Evolutionary conservation across 2,888 invertebrate genomes (phyloP), one percentile per base, ranked within the genome.

Genomic region (Gnatocerus cornutus): DNA sequence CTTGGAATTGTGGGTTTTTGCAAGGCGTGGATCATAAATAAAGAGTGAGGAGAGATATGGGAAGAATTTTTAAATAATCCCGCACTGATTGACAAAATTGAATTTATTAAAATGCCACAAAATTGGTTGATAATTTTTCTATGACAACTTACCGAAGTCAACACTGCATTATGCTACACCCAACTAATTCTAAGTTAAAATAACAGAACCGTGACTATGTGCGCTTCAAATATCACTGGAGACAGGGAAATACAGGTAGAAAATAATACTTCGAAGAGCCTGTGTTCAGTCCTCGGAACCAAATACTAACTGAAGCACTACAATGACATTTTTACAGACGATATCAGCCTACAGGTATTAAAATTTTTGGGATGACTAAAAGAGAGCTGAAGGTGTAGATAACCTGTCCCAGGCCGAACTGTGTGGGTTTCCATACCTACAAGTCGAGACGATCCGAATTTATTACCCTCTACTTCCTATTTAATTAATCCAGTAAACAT

Each of bases 401-500:
- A 41, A 41, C 41, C 41, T 10, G 41, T 41, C n/a, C n/a, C 13
- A 6, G 41, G 5, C 13, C 41, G 12, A 41, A 41, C 5, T 10
- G 13, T 41, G 41, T 13, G 12, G 41, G 41, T 41, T 12, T 41
- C 41, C 10, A 7, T 33, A 33, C 1, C 3, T 33, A 21, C 21
- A 21, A 21, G 21, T 21, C 21, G 21, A 21, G 21, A 21, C 4
- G 21, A 21, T 21, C 21, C 21, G 4, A 21, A 3, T 21, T 21
- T 21, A 21, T 21, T 21, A 21, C 21, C 21, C 21, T 21, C 21
- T 21, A 21, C 21, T 21, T 21, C 21, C 21, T 21, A 21, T 21
- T 21, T 21, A 33, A 9, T 33, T n/a, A 33, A 1, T 66, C 59
- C 55, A 16, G 59, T 43, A 59, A 21, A 65, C 66, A 71, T 61